Conservation (phyloP, 2,888 invertebrate species). For the Phengaris alcon region DNA sequence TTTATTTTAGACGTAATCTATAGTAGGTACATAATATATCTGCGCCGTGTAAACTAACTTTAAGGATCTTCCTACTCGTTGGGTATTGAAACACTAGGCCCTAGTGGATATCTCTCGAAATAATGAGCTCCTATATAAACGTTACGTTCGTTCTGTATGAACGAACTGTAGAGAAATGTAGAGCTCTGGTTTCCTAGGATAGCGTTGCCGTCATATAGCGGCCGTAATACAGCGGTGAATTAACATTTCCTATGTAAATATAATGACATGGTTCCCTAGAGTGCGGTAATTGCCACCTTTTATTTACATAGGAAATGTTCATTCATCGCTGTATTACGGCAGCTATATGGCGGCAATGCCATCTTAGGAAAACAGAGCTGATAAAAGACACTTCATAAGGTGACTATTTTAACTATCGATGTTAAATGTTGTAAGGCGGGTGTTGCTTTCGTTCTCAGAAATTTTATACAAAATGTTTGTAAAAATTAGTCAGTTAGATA, state of each 20-base stretch:
- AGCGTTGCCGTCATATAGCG: no score
- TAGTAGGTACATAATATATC: not conserved
- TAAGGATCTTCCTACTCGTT: conserved; percentile 11
- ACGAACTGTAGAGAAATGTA: no score
- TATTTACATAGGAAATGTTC: no score
- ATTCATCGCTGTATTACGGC: no score
- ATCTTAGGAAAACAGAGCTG: no score
- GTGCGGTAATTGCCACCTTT: no score
- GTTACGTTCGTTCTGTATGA: not conserved
- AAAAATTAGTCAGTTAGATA: conserved; percentile 13
- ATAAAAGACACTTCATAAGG: conserved; percentile 24
- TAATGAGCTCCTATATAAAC: not conserved
- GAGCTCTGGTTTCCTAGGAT: no score
- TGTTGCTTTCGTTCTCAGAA: conserved; percentile 42
- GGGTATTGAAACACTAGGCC: conserved; percentile 9
- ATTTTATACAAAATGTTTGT: conserved; percentile 30
- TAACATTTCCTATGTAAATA: no score
- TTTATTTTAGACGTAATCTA: conserved; percentile 13
- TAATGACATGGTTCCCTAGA: no score
- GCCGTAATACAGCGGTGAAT: no score
- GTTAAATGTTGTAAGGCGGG: conserved; percentile 51
- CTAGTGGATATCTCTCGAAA: conserved; percentile 2
- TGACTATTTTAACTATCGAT: conserved; percentile 40
- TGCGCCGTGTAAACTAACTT: not conserved
- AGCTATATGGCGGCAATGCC: no score